Conservation (phyloP, 2,797 vertebrate genomes). For the Melanotaenia boesemani region DNA sequence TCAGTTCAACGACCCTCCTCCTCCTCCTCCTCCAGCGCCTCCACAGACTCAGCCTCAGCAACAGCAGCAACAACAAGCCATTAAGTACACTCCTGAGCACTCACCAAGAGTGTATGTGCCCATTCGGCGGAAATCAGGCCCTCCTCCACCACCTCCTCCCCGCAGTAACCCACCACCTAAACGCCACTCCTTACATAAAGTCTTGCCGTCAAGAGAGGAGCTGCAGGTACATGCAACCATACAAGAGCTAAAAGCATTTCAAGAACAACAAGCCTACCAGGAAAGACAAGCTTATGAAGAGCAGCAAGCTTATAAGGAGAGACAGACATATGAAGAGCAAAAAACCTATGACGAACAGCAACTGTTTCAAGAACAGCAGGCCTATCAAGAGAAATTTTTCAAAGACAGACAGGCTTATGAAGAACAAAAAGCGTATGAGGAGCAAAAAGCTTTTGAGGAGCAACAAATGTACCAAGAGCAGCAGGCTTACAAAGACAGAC, state of each 20-base stretch:
- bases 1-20: constrained; percentile 86
- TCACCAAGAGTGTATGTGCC: constrained; percentile 77
- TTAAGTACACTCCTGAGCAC: constrained; percentile 77
- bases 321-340: constrained; percentile 75
- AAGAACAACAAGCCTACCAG: constrained; percentile 75
- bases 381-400: constrained; percentile 72
- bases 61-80: constrained; percentile 50
- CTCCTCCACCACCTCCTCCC: constrained; percentile 84
- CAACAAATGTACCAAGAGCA: constrained; percentile 77
- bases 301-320: constrained; percentile 77
- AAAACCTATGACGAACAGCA: constrained; percentile 76
- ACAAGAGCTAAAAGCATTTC: constrained; percentile 76
- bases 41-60: constrained; percentile 56
- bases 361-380: constrained; percentile 74
- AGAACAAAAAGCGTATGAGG: constrained; percentile 73
- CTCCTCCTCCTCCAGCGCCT: constrained; percentile 45
- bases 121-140: constrained; percentile 83
- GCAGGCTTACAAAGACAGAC: constrained; percentile 69
- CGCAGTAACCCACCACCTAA: constrained; percentile 83
- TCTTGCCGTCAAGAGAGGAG: constrained; percentile 79
- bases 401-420: constrained; percentile 78
- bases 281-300: constrained; percentile 64
- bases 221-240: constrained; percentile 76
- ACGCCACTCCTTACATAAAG: constrained; percentile 85
- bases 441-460: constrained; percentile 68